Percentiles rank a stretch among this genome's conserved stretches.
Conservation (phyloP, 2,797 vertebrate genomes). For the Parotocinclus haroldoi region DNA sequence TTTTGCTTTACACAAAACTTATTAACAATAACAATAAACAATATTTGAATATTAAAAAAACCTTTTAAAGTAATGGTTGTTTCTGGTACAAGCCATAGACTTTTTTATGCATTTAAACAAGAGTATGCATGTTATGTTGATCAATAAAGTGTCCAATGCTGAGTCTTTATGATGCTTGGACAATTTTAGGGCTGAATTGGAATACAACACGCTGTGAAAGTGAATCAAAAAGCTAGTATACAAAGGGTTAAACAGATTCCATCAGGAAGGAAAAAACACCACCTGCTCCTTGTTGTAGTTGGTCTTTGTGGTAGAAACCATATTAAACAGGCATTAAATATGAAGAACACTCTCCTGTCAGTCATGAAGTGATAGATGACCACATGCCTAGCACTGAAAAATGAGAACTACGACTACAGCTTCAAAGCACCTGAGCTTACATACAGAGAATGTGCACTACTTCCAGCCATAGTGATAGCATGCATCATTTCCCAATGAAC, state of each 20-base stretch:
- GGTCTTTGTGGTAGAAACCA: conserved; percentile 24
- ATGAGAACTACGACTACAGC: conserved; percentile 12
- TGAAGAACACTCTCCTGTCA: conserved; percentile 8
- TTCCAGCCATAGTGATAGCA: not conserved
- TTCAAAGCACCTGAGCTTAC: not conserved
- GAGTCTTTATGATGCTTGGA: no score
- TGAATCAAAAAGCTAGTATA: not conserved
- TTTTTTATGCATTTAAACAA: no score
- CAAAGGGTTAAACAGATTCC: conserved; percentile 24
- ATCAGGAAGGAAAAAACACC: conserved; percentile 8
- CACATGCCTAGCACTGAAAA: conserved; percentile 19
- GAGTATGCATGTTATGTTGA: no score
- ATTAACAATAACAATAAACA: no score
- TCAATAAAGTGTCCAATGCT: no score
- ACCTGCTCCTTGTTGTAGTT: conserved; percentile 33
- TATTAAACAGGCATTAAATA: conserved; percentile 35
- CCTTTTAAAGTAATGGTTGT: no score
- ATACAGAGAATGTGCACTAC: not conserved
- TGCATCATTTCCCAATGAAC: not conserved
- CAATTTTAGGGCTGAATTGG: no score
- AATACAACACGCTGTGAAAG: not conserved
- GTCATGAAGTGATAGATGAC: conserved; percentile 13
- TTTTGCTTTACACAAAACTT: no score
- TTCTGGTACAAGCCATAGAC: no score
- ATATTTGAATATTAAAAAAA: no score